These are phyloP conservation scores for Philaethria dido DNA, from an alignment of 2,888 invertebrate species.

Conservation along the genomic window DNA sequence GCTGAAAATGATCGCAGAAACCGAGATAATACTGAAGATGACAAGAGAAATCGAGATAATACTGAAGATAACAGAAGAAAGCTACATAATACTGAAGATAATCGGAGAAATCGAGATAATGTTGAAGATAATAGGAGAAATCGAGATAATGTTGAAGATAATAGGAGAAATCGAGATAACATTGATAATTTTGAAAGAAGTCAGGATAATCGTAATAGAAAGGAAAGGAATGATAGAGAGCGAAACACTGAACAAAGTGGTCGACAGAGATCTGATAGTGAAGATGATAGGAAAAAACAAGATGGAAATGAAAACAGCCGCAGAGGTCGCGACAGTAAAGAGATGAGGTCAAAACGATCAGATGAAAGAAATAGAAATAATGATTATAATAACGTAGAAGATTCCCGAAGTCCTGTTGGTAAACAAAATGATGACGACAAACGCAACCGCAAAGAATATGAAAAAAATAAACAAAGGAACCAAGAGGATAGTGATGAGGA, in stretches of 20 bases:
- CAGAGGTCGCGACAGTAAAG: not conserved
- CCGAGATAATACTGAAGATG: too few relatives aligned
- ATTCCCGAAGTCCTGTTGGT: constrained; percentile 31
- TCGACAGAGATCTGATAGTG: constrained; percentile 30
- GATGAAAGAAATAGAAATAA: constrained; percentile 29
- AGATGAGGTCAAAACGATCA: not conserved
- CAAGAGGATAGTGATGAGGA: constrained; percentile 8
- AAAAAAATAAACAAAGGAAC: constrained; percentile 2
- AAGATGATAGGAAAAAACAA: constrained; percentile 40
- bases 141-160: not conserved
- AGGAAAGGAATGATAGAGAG: constrained; percentile 42
- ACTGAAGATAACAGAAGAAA: too few relatives aligned
- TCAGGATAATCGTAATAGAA: constrained; percentile 38
- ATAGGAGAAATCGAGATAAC: too few relatives aligned
- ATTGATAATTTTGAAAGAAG: constrained; percentile 34
- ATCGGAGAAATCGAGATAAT: too few relatives aligned
- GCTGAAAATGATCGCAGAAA: too few relatives aligned
- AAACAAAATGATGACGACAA: constrained; percentile 39
- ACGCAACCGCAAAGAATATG: constrained; percentile 5
- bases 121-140: too few relatives aligned
- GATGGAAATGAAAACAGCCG: constrained; percentile 33
- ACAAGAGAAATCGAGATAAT: too few relatives aligned
- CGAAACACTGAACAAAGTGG: constrained; percentile 31
- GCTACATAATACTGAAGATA: too few relatives aligned
- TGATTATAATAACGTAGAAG: constrained; percentile 35